Base-by-base conservation (phyloP, 2,797 vertebrate genomes). In the Bufotes viridis region DNA sequence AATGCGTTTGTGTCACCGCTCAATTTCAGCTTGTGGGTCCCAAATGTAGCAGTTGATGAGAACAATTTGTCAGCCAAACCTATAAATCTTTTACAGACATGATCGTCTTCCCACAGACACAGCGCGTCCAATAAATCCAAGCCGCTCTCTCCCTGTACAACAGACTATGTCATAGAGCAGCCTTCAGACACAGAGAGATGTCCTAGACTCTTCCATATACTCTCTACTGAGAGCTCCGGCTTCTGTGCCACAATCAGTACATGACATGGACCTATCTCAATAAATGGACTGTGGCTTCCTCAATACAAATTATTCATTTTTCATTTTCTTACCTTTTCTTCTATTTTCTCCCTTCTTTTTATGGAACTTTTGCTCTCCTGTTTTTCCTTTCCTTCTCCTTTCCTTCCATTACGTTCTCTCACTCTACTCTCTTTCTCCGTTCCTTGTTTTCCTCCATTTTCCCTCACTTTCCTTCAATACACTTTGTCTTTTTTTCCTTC, bases 51-150 rank as follows among this genome's bases (percentile, higher is more conserved):
- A 55, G 58, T 74, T 76, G 67, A 81, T 87, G 86, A 82, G 79
- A 82, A 82, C 78, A 81, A 24, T 18, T 72, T 87, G 86, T 82
- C 86, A 57, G 79, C 79, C 79, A 82, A 65, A 26, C 24, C 42
- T 55, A 87, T 82, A 87, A 83, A 87, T 26, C 72, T 82, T 87
- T 78, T 63, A 87, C 67, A 82, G 60, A 82, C 70, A 42, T 82
- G 55, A 75, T 81, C 34, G 22, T 82, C 34, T 65, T 87, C 80
- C 60, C 70, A 87, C n/a, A 78, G 72, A 67, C 60, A 65, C 80
- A 53, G 42, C 5, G 7, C 53, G 42, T 22, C 65, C 65, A 65
- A 76, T 82, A 82, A 82, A 87, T 0, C 22, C 2, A 14, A 53
- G n/a, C 86, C 14, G 69, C 67, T 58, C 20, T 57, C 79, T 74